Percentiles rank a stretch among this genome's conserved stretches.
Conservation (phyloP, 2,113 vertebrate genomes). For the Oncorhynchus keta region DNA sequence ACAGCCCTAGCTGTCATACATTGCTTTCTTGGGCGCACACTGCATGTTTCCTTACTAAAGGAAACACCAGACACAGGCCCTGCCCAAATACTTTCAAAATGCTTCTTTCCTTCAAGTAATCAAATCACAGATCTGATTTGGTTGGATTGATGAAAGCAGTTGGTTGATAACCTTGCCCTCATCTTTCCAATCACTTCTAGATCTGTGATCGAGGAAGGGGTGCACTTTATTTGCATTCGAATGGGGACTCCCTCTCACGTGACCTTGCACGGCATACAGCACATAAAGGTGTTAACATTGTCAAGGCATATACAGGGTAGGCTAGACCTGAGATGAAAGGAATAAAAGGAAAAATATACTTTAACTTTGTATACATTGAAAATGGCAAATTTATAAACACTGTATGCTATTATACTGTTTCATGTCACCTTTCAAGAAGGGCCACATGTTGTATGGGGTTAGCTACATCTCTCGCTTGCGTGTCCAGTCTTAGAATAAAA, state of each 20-base stretch:
- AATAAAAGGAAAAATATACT: neutral
- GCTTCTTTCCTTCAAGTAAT: no score
- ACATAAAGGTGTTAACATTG: slow-evolving; percentile 63
- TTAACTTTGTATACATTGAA: neutral
- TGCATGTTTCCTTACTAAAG: slow-evolving; percentile 41
- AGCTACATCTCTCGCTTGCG: neutral
- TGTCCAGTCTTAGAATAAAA: neutral
- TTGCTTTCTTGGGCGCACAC: slow-evolving; percentile 7
- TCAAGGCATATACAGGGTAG: neutral
- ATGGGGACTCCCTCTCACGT: slow-evolving; percentile 21
- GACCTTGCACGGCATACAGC: slow-evolving; percentile 55
- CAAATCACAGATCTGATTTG: no score
- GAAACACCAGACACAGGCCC: no score
- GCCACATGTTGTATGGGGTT: neutral
- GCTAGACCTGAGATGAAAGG: neutral
- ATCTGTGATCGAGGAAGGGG: neutral
- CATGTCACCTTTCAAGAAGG: neutral
- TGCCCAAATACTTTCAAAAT: no score
- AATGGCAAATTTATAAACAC: neutral
- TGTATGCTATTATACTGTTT: neutral
- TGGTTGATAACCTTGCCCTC: no score
- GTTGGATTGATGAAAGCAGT: no score
- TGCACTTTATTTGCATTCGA: neutral
- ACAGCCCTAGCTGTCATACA: slow-evolving; percentile 5
- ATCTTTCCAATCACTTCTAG: no score